Conservation (phyloP, 2,797 vertebrate species). For the Tinamus major region DNA sequence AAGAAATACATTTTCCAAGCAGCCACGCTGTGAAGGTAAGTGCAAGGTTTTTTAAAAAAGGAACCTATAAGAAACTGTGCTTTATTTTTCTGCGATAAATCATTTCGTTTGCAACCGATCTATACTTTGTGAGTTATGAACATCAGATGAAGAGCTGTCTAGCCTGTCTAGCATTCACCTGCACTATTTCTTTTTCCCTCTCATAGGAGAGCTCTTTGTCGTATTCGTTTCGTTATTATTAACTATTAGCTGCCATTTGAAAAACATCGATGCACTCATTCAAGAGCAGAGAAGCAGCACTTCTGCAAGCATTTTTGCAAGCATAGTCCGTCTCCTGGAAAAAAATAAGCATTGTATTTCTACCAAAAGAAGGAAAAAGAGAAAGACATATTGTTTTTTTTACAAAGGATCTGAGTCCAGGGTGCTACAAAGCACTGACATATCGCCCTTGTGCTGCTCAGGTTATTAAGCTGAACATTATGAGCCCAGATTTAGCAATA, state of each 20-base stretch:
- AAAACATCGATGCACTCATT: background rate
- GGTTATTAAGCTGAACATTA: background rate
- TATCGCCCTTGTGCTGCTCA: background rate
- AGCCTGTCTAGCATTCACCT: background rate
- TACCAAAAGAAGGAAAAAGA: background rate
- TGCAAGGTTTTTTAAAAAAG: background rate
- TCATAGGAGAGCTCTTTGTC: background rate
- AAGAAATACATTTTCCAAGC: background rate
- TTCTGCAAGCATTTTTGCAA: background rate
- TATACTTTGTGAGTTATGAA: background rate
- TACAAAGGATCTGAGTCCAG: fast-evolving
- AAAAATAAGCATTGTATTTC: fast-evolving
- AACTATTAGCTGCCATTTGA: background rate
- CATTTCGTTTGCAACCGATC: background rate
- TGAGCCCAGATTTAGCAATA: background rate
- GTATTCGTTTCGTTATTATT: background rate
- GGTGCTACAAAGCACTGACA: background rate
- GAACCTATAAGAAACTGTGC: background rate
- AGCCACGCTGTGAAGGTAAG: background rate
- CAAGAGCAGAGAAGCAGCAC: background rate
- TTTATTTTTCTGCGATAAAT: slow-evolving; percentile 48
- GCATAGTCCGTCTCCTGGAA: background rate
- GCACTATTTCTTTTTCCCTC: background rate
- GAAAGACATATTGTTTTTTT: fast-evolving
- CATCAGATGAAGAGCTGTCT: background rate